Base-by-base conservation (phyloP, 1,140 invertebrate species). In the Spodoptera frugiperda region DNA sequence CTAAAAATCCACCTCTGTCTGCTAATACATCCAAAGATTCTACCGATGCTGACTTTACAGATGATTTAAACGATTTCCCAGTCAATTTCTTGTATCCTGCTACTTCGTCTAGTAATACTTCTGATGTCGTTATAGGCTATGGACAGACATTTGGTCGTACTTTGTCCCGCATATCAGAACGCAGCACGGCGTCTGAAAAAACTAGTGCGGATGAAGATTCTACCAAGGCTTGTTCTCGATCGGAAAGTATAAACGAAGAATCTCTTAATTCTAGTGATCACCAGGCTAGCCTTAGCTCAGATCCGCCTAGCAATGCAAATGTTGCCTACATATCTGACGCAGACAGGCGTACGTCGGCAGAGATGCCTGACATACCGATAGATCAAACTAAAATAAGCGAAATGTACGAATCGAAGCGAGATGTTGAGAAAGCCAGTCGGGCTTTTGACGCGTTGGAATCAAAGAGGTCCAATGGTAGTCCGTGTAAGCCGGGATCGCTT, bases 281-380 rank as follows among this genome's bases (percentile, higher is more conserved):
- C 88, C 97, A 97, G 89, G 96, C 96, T n/a, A 98, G 97, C 87
- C 89, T 98, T 10, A 97, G 97, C 80, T 98, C 97, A 0, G 97
- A 97, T 92, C 97, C 97, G 3, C 96, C 97, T 0, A 96, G 96
- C 83, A 95, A 96, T 80, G 96, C 96, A 8, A 96, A 96, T 86
- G 89, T 95, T 68, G 95, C 95, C n/a, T 96, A 96, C 72, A 96
- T 97, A 78, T 97, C 97, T 1, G 97, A 97, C 85, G 95, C 95
- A 33, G 97, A 97, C 91, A 95, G 97, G 65, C 95, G 97, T 84
- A 97, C 97, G 1, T 97, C 97, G 0, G 97, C 97, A 0, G 97
- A 97, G 94, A 96, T 97, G 94, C 97, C 97, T 0, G 97, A 97
- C 82, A 96, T 97, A 77, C 97, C 97, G 0, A 97, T 97, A 39